Base-by-base conservation (phyloP, 2,797 vertebrate genomes). In the Sternarchorhynchus goeldii region DNA sequence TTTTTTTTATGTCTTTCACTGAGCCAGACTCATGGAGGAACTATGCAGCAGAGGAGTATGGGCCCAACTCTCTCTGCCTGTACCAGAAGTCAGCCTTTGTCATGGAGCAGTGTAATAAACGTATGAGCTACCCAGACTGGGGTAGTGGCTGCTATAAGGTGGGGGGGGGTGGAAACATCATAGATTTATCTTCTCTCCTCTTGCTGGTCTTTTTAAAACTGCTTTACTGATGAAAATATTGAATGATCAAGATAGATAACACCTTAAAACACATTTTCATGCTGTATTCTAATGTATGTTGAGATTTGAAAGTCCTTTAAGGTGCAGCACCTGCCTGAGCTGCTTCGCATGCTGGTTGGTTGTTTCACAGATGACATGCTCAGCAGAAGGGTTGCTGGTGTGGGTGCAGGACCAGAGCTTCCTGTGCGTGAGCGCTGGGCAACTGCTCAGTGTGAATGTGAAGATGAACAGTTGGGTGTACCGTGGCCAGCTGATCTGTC, bases 61-160 rank as follows among this genome's bases (percentile, higher is more conserved):
- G 96, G 4, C 95, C 95, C 1, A 91, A 94, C 79, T 98, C 97
- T 0, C 91, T 96, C 71, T 99, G 97, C 90, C 87, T 99, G 71
- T 92, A 94, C 89, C 97, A 99, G 93, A 95, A 95, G 82, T 95
- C 96, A 0, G 92, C 96, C 17, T 99, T 99, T 80, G 84, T 96
- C 55, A 97, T 99, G 96, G 95, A 97, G 81, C 96, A 96, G 80
- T 99, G 97, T 86, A 93, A 90, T 76, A 94, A 92, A 77, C 95
- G 93, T 78, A 93, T 97, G 90, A 96, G 93, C 55, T 97, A 96
- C 63, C 97, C 97, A 0, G 97, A 99, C 89, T 99, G 97, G 97
- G 97, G 97, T 32, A 98, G 96, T 72, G 97, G 97, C 14, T 99
- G 97, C 91, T 99, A 99, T 76, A 94, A 96, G 93, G 97, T 97